Conservation (phyloP, 1,140 invertebrate species). For the Phymorhynchus buccinoides region DNA sequence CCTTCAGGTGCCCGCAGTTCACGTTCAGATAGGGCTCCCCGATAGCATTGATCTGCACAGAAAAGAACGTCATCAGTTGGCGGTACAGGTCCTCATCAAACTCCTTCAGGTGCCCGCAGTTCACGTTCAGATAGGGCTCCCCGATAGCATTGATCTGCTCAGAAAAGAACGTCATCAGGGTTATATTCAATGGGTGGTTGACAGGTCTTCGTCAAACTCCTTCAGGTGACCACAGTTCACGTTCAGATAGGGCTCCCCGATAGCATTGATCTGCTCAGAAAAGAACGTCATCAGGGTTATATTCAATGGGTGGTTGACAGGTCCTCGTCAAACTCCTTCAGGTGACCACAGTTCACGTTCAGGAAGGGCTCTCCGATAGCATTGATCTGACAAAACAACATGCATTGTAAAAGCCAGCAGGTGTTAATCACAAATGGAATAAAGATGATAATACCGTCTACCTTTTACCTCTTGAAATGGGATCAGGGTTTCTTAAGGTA, state of each 20-base stretch:
- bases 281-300: too few relatives aligned
- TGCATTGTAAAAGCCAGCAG: too few relatives aligned
- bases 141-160: conserved; percentile 87
- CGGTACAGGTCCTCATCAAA: conserved; percentile 91
- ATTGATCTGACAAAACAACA: too few relatives aligned
- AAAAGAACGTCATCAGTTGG: conserved; percentile 83
- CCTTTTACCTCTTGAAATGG: too few relatives aligned
- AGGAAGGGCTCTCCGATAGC: conserved; percentile 93
- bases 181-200: too few relatives aligned
- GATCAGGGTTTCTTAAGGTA: too few relatives aligned
- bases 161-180: too few relatives aligned
- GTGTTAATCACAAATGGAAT: too few relatives aligned
- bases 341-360: conserved; percentile 94
- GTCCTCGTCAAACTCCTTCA: conserved; percentile 89
- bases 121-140: conserved; percentile 95
- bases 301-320: too few relatives aligned
- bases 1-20: conserved; percentile 91
- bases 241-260: conserved; percentile 95
- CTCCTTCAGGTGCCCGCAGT: conserved; percentile 91
- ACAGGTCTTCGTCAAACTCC: conserved; percentile 89
- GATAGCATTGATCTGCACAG: conserved; percentile 83
- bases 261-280: conserved; percentile 81
- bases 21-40: conserved; percentile 96
- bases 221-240: conserved; percentile 94
- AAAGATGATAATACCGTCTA: too few relatives aligned